Evolutionary conservation across 37 sponge, comb jelly and placozoan genomes (phyloP), one percentile per base, ranked within the genome.

Genomic region (Hexactinellida sp.): DNA sequence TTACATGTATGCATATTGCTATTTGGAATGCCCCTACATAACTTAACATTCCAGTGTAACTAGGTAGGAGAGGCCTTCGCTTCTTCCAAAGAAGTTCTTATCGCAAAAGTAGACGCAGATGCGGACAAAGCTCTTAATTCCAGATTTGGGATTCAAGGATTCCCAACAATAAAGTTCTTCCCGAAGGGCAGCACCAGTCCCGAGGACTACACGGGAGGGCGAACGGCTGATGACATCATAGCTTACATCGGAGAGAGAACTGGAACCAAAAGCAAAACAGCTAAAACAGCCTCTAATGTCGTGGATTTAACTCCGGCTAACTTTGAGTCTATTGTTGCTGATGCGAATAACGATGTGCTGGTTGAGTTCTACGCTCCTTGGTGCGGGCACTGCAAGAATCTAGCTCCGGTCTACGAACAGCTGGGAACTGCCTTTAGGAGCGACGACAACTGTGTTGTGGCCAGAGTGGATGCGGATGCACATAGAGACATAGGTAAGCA

Each of bases 291-390:
- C 37, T 88, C 85, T 47, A 36, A 83, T 47, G 97, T 97, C 35
- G 90, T 94, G 34, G 93, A 93, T 36, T 89, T 97, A 0, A 83
- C 89, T 85, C 39, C 87, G 13, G 39, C 63, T 24, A 97, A 97
- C 87, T 97, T 97, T 85, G 91, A 97, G 39, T 23, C 9, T 32
- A 84, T 97, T 55, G 94, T 92, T 25, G 84, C 76, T 86, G 92
- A 94, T 38, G 36, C 87, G 21, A 54, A 83, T 24, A 94, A 94
- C 82, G 88, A 97, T 88, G 97, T 97, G n/a, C 89, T 97, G 13
- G 97, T 97, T 28, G 97, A 97, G 89, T 97, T 97, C 86, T 97
- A 93, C 90, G 97, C 97, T 21, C 97, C 97, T 38, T 97, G 97
- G 97, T 97, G 97, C 90, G 97, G 97, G 24, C 97, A 97, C 85